Evolutionary conservation across 2,888 invertebrate genomes (phyloP), one percentile per base, ranked within the genome.

Genomic region (Neuroscelio doddi): DNA sequence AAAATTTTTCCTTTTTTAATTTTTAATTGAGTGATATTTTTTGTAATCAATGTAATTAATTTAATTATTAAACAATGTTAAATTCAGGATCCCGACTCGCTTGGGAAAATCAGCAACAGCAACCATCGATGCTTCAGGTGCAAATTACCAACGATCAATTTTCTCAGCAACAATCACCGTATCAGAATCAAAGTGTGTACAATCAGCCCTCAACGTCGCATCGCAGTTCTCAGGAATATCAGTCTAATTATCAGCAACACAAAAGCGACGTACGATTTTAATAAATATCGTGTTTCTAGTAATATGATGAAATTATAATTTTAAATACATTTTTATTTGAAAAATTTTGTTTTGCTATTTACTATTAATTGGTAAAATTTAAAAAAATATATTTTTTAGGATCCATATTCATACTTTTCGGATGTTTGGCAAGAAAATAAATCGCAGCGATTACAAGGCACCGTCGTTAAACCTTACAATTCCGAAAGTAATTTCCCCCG

Each of bases 381-480:
- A n/a, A 12, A 21, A 3, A n/a, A 39, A 59, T 56, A 49, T 38
- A 63, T 58, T 27, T 61, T 53, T n/a, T 26, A 83, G 83, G 83
- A 84, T 70, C 83, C 83, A 1, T 83, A 81, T 46, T 80, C 82
- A 2, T 84, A 84, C 50, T 84, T 83, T 53, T 83, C 83, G 8
- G 83, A 84, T 42, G 81, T 84, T 1, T 84, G 83, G 83, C 83
- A 83, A 70, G 83, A 83, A 64, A 83, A 80, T 38, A 83, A 81
- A 51, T 56, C 77, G 1, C 80, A 77, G 39, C 80, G 78, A 42
- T 41, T 70, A 15, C 76, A 72, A 38, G 71, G 56, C 30, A 68
- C 56, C 69, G 26, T n/a, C 73, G n/a, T 21, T 41, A 80, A 80
- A 59, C 72, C 77, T 14, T 82, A 81, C 61, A 58, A 75, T 30